Conservation (phyloP, 53 echinoderm and acorn worm species). For the Paracentrotus lividus region DNA sequence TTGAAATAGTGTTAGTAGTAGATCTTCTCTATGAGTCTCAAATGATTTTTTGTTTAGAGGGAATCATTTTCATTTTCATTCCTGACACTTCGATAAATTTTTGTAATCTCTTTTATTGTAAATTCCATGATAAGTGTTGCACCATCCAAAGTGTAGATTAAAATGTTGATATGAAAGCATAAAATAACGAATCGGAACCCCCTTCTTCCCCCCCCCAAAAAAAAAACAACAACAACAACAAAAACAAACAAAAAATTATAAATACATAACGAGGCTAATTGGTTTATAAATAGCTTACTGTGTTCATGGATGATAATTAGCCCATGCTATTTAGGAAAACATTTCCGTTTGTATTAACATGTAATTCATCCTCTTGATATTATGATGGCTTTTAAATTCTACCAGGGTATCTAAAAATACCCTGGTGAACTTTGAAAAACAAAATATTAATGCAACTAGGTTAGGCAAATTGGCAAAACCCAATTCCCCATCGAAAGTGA, state of each 20-base stretch:
- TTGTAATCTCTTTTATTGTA: background rate
- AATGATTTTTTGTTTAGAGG: background rate
- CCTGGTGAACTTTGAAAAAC: background rate
- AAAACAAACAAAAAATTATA: background rate
- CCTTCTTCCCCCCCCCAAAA: background rate
- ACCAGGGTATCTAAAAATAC: slow-evolving; percentile 2
- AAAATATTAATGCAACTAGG: slow-evolving; percentile 22
- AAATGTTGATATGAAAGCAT: background rate
- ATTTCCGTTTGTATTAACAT: background rate
- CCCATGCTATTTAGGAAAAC: background rate
- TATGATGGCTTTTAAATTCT: no score
- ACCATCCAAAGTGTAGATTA: background rate
- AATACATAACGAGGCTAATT: background rate
- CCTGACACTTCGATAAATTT: background rate
- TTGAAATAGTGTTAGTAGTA: background rate
- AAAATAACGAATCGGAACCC: background rate
- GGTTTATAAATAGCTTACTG: background rate
- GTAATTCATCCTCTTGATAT: background rate
- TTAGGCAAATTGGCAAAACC: slow-evolving; percentile 36
- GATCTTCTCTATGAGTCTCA: background rate
- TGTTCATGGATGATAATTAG: background rate
- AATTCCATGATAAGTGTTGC: no score
- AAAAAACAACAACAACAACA: no score
- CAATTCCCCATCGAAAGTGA: slow-evolving; percentile 53
- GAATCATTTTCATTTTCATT: background rate